Base-by-base conservation (phyloP, 2,797 vertebrate genomes). In the Taenioides sp. region DNA sequence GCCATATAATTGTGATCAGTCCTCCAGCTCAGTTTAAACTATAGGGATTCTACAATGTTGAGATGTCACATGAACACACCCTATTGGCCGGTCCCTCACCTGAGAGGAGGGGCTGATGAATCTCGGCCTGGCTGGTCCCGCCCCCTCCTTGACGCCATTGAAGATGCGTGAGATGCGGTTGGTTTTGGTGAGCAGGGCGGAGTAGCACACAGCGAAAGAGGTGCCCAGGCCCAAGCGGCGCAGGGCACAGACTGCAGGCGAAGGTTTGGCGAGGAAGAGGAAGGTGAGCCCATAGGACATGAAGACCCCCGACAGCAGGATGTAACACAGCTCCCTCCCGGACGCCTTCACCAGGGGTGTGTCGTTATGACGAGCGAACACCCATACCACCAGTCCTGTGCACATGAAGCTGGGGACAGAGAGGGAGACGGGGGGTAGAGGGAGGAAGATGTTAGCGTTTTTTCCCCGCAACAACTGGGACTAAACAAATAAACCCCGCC, bases 241-340 rank as follows among this genome's bases (percentile, higher is more conserved):
- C 58, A 99, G 88, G 0, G 98, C 94, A 59, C 98, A 99, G 80
- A 99, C 96, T 73, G 95, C 95, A 1, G 97, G 96, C 0, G 98
- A 99, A 0, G 98, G 98, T 87, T 97, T 99, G 78, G 98, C 97
- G 66, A 99, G 95, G 93, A 98, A 99, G 86, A 98, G 96, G 92
- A 99, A 99, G n/a, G 98, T 99, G 96, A 99, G 96, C 83, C 95
- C 94, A 52, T 99, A 99, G 52, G 96, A 99, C 81, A 99, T 94
- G 83, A 97, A 95, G 84, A 99, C 97, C 40, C 98, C 98, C 14
- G 95, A 95, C 71, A 99, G 93, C 49, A 99, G 87, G 78, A 99
- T 98, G 87, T 99, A 99, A 86, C 98, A 99, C 4, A 99, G 92
- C 88, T 99, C 98, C 22, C 97, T 93, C 55, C 98, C 97, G 0